These are phyloP conservation scores for Enteromius paludinosus DNA, from an alignment of 2,797 vertebrate species.

Conservation along the genomic window DNA sequence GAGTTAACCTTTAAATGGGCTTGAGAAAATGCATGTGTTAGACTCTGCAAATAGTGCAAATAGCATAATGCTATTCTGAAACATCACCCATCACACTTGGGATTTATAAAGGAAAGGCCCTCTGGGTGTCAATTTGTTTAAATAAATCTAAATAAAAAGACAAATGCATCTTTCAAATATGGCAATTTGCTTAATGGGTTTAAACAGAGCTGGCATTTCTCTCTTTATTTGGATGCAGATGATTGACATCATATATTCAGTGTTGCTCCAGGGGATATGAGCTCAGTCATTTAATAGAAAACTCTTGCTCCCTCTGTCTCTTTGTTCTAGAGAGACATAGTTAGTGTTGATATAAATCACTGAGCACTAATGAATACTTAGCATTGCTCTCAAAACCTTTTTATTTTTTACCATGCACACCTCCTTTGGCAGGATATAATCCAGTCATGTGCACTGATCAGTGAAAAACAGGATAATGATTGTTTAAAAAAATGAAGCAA, in stretches of 20 bases:
- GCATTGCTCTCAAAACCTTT: constrained; percentile 3
- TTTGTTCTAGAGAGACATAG: constrained; percentile 11
- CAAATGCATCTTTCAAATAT: constrained; percentile 76
- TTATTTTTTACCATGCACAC: not conserved
- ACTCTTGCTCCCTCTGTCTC: constrained; percentile 8
- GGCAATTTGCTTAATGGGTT: constrained; percentile 78
- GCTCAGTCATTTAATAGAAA: constrained; percentile 30
- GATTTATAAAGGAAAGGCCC: constrained; percentile 54
- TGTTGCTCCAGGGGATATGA: constrained; percentile 36
- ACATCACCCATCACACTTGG: not conserved
- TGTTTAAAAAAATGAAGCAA: not conserved
- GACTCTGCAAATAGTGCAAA: not conserved
- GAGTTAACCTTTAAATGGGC: constrained; percentile 22
- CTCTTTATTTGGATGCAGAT: constrained; percentile 42
- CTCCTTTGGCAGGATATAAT: not conserved
- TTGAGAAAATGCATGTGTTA: constrained; percentile 12
- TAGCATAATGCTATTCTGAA: not conserved
- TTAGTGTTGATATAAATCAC: constrained; percentile 13
- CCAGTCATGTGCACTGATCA: not conserved
- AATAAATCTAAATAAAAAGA: constrained; percentile 65
- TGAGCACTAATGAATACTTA: constrained; percentile 1
- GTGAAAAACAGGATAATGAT: not conserved
- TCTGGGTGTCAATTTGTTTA: constrained; percentile 62
- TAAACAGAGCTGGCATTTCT: constrained; percentile 20
- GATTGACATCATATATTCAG: constrained; percentile 53